Evolutionary conservation across 2,888 invertebrate genomes (phyloP), one percentile per base, ranked within the genome.

Genomic region (Lacanobia wlatinum): DNA sequence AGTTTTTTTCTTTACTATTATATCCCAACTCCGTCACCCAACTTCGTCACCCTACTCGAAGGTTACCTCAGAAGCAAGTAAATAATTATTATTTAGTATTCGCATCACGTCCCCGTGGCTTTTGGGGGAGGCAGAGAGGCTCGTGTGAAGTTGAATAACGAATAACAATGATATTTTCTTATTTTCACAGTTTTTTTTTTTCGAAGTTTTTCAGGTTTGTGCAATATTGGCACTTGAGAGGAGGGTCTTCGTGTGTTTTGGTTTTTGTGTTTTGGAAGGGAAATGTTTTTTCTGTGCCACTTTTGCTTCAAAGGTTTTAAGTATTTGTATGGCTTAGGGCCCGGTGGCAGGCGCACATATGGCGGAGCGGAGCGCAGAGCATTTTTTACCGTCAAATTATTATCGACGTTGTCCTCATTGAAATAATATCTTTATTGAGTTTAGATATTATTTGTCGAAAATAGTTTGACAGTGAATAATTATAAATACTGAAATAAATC

Each of bases 111-210:
- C 58, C 48, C 56, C 70, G 73, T 65, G 79, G 87, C 87, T 87
- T 89, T 86, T 65, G 76, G 81, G 85, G 73, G 80, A 68, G 76
- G 84, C 80, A 82, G 85, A 84, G 86, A 78, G 74, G 86, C 87
- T 88, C 89, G 90, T 91, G 92, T 92, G 92, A 91, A 87, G 84
- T 86, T 84, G 92, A 92, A 92, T 91, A 92, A 91, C 89, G 92
- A 92, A 92, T 91, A 92, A 91, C 90, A 93, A 92, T 91, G 90
- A 88, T 89, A 89, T 90, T 90, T 91, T 87, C 80, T 88, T 85
- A 82, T 85, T 78, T 84, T 56, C 56, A 66, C 83, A 87, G 82
- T 48, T 82, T 86, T 87, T 89, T 28, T 87, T 78, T 81, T 61
- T 56, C 66, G 34, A 53, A 46, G 9, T 63, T 72, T 66, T 82